Conservation (phyloP, 2,888 invertebrate genomes). For the Xestobium rufovillosum region DNA sequence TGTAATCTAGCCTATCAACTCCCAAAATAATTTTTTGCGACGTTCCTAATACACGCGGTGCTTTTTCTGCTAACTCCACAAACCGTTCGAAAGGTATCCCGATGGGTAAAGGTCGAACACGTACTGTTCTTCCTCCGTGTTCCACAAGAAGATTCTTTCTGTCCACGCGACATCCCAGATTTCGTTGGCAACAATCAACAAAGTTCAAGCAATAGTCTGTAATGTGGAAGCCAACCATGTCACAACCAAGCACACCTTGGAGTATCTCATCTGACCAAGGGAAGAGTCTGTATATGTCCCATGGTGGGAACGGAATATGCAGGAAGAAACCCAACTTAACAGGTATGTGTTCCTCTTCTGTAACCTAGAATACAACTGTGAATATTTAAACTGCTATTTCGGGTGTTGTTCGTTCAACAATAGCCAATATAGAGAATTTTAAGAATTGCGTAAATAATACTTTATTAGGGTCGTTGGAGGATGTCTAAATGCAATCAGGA, state of each 20-base stretch:
- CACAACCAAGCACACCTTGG: slow-evolving; percentile 86
- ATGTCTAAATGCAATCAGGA: too few relatives aligned
- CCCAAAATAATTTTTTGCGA: slow-evolving; percentile 78
- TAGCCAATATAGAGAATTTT: too few relatives aligned
- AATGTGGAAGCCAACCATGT: slow-evolving; percentile 90
- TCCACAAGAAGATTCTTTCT: slow-evolving; percentile 80
- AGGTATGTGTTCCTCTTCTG: slow-evolving; percentile 67
- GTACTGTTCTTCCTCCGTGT: slow-evolving; percentile 77
- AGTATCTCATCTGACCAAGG: slow-evolving; percentile 92
- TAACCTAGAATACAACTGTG: slow-evolving; percentile 45
- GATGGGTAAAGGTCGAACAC: slow-evolving; percentile 77
- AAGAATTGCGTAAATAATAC: too few relatives aligned
- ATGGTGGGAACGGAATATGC: slow-evolving; percentile 91
- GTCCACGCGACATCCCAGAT: slow-evolving; percentile 81
- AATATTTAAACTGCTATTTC: slow-evolving; percentile 3
- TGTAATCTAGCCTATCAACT: slow-evolving; percentile 84
- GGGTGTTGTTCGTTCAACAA: neutral
- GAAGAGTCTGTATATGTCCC: slow-evolving; percentile 85
- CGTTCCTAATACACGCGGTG: slow-evolving; percentile 55
- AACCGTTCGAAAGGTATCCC: slow-evolving; percentile 85
- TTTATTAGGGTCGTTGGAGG: too few relatives aligned
- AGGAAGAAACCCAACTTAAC: slow-evolving; percentile 86
- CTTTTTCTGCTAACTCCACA: slow-evolving; percentile 68
- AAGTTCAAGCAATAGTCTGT: slow-evolving; percentile 87
- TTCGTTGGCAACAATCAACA: slow-evolving; percentile 83